Evolutionary conservation across 64 coral and sea anemone species (phyloP), one percentile per base, ranked within the genome.

Genomic region (Anthopleura sola): DNA sequence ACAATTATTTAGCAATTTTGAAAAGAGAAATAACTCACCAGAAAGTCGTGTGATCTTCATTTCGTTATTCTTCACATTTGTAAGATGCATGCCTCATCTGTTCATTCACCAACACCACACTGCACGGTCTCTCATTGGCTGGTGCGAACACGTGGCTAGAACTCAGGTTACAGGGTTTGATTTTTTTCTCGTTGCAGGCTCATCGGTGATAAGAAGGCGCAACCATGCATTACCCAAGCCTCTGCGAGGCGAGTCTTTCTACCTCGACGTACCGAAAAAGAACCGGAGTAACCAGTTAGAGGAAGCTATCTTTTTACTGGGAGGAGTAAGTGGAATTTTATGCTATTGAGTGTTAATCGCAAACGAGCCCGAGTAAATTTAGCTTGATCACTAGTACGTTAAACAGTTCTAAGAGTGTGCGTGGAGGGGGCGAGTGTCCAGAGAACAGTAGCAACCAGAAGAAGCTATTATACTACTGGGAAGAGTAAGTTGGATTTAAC

Each of bases 191-290:
- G 0, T 62, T 53, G 50, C n/a, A 62, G 58, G 58, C n/a, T 62
- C 58, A 62, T 62, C 58, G 24, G 3, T 62, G 21, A 4, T 26
- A 23, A 26, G 58, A 26, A 62, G 58, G n/a, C 21, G 58, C 5
- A 62, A 62, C 5, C n/a, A 62, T 26, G 17, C 58, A 1, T 12
- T 53, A 62, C 58, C 58, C 58, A 62, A n/a, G 58, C 58, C 24
- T 26, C 58, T 79, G 76, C 31, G 16, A n/a, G 36, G 76, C 21
- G 16, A 79, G 76, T 37, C 76, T 48, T 79, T 79, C 31, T 79
- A 79, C 44, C 76, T 79, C 20, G 76, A 79, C 31, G 76, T 79
- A 48, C 76, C 34, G 17, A 48, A 48, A 37, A 79, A 79, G 76
- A 39, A 7, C 34, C 19, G 76, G 34, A 62, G 10, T 23, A 3